Evolutionary conservation across 2,797 vertebrate genomes (phyloP).

Genomic region (Danio albolineatus): DNA sequence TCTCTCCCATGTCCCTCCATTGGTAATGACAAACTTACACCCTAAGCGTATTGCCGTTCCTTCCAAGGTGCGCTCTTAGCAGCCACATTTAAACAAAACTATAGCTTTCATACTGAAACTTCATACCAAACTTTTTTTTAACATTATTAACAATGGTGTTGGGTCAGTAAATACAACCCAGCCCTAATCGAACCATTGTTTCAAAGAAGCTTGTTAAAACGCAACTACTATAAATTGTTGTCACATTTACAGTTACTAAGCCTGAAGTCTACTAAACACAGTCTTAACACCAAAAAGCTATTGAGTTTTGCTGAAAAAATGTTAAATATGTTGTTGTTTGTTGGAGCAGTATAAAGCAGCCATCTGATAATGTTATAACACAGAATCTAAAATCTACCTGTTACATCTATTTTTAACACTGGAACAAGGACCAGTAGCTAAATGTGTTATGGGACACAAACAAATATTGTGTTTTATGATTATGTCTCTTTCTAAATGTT

Average conservation of each 20-base stretch:
- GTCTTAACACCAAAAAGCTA: background rate
- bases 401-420: slow-evolving; percentile 23
- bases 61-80: too few relatives aligned
- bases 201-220: too few relatives aligned
- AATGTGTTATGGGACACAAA: background rate
- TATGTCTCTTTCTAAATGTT: background rate
- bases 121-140: too few relatives aligned
- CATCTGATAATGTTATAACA: background rate
- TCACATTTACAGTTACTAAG: background rate
- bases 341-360: background rate
- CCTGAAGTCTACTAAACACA: background rate
- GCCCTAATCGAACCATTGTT: too few relatives aligned
- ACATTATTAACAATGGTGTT: too few relatives aligned
- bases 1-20: too few relatives aligned
- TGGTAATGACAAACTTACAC: too few relatives aligned
- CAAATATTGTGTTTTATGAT: background rate
- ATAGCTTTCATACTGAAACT: too few relatives aligned
- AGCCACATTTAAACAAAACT: too few relatives aligned
- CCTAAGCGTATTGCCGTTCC: too few relatives aligned
- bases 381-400: background rate
- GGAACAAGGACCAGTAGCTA: background rate
- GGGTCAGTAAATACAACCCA: too few relatives aligned
- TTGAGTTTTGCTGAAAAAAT: background rate
- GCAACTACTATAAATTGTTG: too few relatives aligned
- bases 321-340: background rate